phyloP scores from a whole-genome alignment of 2,113 vertebrate species.

The Clarias macrocephalus region DNA sequence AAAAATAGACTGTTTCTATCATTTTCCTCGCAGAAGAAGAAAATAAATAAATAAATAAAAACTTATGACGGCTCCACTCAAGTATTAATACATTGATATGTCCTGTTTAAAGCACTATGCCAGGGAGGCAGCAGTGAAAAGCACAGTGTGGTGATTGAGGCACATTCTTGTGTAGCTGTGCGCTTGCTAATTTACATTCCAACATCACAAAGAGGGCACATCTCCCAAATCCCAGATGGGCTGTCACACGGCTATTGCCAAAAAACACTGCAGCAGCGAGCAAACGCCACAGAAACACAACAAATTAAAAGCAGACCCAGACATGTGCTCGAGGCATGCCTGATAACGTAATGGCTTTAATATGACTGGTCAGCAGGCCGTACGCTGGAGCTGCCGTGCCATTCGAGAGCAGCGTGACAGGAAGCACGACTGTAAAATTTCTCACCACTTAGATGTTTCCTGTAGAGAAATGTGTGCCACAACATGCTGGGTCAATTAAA shows the following conservation, averaged over 20 bases:
- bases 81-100: conserved; percentile 33
- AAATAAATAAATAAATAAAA: too few species aligned
- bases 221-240: conserved; percentile 43
- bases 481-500: conserved; percentile 37
- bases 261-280: conserved; percentile 35
- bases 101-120: conserved; percentile 40
- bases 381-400: background rate
- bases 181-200: conserved; percentile 54
- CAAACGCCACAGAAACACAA: conserved; percentile 8
- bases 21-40: conserved; percentile 24
- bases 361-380: background rate
- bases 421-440: conserved; percentile 41
- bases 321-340: background rate
- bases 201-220: conserved; percentile 39
- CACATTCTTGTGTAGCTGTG: conserved; percentile 53
- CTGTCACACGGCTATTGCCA: conserved; percentile 3
- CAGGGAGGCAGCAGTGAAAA: conserved; percentile 26
- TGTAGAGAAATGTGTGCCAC: conserved; percentile 32
- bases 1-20: conserved; percentile 43
- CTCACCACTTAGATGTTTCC: conserved; percentile 32
- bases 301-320: background rate
- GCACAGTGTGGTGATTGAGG: conserved; percentile 35
- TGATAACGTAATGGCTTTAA: background rate
- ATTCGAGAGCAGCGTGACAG: conserved; percentile 23
- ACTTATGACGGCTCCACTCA: background rate